Percentiles rank a stretch among this genome's conserved stretches.
phyloP scores from a whole-genome alignment of 1,140 invertebrate genomes.

The Myzus persicae region DNA sequence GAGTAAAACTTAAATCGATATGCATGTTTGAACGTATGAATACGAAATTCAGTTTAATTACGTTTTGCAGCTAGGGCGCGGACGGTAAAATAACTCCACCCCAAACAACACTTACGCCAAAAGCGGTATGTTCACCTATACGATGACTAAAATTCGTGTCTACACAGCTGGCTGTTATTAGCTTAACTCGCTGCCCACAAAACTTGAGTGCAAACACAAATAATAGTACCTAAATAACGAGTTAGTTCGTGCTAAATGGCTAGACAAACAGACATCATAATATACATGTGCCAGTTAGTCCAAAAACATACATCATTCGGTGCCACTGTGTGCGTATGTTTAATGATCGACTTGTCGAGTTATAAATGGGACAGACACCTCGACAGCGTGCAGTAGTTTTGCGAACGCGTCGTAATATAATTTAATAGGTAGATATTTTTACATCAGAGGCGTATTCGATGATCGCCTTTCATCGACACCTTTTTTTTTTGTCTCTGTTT shows the following conservation, averaged over 20 bases:
- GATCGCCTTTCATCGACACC: background rate
- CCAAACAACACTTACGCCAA: no score
- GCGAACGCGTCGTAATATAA: background rate
- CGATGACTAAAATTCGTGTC: background rate
- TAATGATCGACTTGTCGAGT: background rate
- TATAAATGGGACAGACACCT: background rate
- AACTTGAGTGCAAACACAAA: background rate
- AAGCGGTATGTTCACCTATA: no score
- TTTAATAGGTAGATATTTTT: background rate
- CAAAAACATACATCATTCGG: background rate
- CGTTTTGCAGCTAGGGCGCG: no score
- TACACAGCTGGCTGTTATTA: constrained; percentile 23
- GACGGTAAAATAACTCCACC: background rate
- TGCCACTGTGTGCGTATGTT: background rate
- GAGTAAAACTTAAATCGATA: no score
- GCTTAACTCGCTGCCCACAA: background rate
- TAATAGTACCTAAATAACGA: background rate
- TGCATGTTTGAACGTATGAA: no score
- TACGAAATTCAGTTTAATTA: no score
- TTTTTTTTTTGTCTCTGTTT: no score
- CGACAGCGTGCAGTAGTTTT: background rate
- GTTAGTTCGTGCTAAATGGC: background rate
- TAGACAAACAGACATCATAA: background rate
- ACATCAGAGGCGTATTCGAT: background rate
- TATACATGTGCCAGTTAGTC: background rate